A percentile compares a stretch with the other conserved stretches of the same genome.
Conservation (phyloP, 2,888 invertebrate species). For the Anarsia innoxiella region DNA sequence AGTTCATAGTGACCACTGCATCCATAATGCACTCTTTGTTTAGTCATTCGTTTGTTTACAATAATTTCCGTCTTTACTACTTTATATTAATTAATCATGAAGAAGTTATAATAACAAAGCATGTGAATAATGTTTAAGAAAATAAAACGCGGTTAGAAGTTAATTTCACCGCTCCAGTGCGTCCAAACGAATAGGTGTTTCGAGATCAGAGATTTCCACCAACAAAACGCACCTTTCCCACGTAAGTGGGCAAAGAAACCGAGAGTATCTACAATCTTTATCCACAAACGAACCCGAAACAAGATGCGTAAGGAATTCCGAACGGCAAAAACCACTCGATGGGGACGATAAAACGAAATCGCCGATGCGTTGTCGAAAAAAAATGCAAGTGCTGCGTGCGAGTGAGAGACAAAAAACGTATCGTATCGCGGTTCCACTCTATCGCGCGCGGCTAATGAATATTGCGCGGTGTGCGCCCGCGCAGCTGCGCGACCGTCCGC, state of each 20-base stretch:
- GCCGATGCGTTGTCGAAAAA: slow-evolving; percentile 68
- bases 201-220: not conserved
- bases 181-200: not conserved
- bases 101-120: slow-evolving; percentile 2
- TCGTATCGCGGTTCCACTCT: slow-evolving; percentile 71
- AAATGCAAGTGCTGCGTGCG: slow-evolving; percentile 67
- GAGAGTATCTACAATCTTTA: slow-evolving; percentile 26
- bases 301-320: slow-evolving; percentile 65
- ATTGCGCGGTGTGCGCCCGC: slow-evolving; percentile 54
- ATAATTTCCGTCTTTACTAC: too few relatives aligned
- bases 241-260: slow-evolving; percentile 22
- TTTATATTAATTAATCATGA: too few relatives aligned
- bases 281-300: slow-evolving; percentile 50
- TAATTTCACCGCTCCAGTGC: slow-evolving; percentile 1
- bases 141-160: slow-evolving; percentile 5
- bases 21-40: slow-evolving; percentile 7
- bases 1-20: slow-evolving; percentile 4
- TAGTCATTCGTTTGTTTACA: not conserved
- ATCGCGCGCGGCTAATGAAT: slow-evolving; percentile 66
- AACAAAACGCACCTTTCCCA: slow-evolving; percentile 19
- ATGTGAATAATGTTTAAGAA: slow-evolving; percentile 4
- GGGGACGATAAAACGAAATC: slow-evolving; percentile 71
- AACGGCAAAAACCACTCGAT: slow-evolving; percentile 68
- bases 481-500: slow-evolving; percentile 50
- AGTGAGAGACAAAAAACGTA: slow-evolving; percentile 69